Evolutionary conservation across 2,888 invertebrate species (phyloP).

Genomic region (Neoscelio sp.): DNA sequence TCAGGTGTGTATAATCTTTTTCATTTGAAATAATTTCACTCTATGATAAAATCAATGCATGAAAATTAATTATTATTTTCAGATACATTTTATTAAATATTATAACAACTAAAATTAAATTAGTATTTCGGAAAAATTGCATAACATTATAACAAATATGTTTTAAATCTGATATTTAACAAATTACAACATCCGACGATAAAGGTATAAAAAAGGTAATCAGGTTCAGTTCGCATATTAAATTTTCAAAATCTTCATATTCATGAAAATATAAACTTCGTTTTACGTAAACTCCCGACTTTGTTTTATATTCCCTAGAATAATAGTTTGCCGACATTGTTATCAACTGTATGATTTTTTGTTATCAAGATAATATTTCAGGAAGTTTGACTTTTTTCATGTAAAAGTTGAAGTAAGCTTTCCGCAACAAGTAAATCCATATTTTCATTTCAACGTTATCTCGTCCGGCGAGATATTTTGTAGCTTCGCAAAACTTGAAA

Average conservation of each 20-base stretch:
- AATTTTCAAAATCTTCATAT: conserved; percentile 36
- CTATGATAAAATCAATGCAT: neutral
- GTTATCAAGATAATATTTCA: conserved; percentile 55
- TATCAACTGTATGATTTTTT: conserved; percentile 24
- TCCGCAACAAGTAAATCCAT: conserved; percentile 59
- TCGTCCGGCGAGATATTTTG: conserved; percentile 59
- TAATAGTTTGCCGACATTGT: conserved; percentile 31
- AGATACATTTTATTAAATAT: too few relatives aligned
- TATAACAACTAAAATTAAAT: too few relatives aligned
- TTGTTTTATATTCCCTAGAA: conserved; percentile 24
- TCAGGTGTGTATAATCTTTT: conserved; percentile 3
- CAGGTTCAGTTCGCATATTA: neutral
- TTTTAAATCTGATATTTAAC: neutral
- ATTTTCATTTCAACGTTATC: conserved; percentile 62
- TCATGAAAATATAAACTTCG: conserved; percentile 30
- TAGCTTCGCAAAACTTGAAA: conserved; percentile 56
- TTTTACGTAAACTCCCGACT: conserved; percentile 25
- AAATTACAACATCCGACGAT: neutral
- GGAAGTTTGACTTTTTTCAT: conserved; percentile 35
- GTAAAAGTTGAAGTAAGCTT: conserved; percentile 51
- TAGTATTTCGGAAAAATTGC: conserved; percentile 11
- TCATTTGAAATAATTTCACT: neutral
- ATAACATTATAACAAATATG: too few relatives aligned
- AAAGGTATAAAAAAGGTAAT: conserved; percentile 20
- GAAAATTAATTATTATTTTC: too few relatives aligned